Percentiles rank a stretch among this genome's conserved stretches.
phyloP scores from a whole-genome alignment of 2,797 vertebrate genomes.

The Lutjanus argentimaculatus region DNA sequence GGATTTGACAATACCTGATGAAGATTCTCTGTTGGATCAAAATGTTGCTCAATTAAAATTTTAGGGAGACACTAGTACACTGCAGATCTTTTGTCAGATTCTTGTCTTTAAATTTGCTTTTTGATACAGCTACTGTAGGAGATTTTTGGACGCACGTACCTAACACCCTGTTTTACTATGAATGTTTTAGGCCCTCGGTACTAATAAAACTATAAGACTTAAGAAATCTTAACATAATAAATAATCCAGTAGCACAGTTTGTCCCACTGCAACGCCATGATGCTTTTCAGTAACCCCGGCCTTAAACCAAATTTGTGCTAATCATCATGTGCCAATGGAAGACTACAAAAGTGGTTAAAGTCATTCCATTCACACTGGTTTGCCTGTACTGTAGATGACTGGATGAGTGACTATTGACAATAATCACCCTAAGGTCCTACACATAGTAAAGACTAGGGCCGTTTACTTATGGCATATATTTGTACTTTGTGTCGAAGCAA shows the following conservation, averaged over 20 bases:
- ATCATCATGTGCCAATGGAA: constrained; percentile 17
- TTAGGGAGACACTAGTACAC: too few species aligned
- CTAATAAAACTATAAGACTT: constrained; percentile 27
- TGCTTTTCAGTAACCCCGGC: constrained; percentile 39
- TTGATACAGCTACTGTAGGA: too few species aligned
- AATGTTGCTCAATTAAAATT: too few species aligned
- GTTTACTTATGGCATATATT: constrained; percentile 77
- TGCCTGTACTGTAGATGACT: constrained; percentile 45
- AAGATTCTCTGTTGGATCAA: too few species aligned
- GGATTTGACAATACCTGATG: too few species aligned
- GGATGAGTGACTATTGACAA: constrained; percentile 47
- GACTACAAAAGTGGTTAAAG: constrained; percentile 4
- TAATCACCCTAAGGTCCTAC: constrained; percentile 52
- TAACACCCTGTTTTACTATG: not conserved
- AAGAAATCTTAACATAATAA: constrained; percentile 15
- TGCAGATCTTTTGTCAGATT: too few species aligned
- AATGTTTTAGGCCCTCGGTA: constrained; percentile 25
- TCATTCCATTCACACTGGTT: constrained; percentile 31
- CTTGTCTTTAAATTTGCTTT: too few species aligned
- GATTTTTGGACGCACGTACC: too few species aligned
- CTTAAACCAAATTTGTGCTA: constrained; percentile 45
- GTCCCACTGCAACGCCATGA: constrained; percentile 13
- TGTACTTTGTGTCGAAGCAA: constrained; percentile 77
- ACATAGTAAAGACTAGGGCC: constrained; percentile 64
- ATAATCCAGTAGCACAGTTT: constrained; percentile 24